A percentile compares a stretch with the other conserved stretches of the same genome.
These are phyloP conservation scores for Octodon degus DNA, from an alignment of 2,113 vertebrate species.

Conservation along the genomic window DNA sequence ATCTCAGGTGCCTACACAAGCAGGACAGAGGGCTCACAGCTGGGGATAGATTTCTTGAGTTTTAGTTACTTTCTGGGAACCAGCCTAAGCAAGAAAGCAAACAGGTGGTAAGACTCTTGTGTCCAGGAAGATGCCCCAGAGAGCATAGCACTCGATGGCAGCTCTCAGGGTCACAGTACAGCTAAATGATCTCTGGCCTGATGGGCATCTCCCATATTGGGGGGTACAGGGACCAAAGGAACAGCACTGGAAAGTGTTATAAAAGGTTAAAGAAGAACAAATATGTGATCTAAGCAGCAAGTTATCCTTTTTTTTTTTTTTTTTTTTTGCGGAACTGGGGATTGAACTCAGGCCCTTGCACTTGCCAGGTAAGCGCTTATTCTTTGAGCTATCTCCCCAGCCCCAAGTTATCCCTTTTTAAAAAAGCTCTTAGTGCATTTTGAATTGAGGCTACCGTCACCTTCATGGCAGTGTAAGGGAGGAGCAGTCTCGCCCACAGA, in stretches of 20 bases:
- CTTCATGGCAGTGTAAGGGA: not conserved
- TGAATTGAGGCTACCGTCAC: not conserved
- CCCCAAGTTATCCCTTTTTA: too few relatives aligned
- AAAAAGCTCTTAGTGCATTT: not conserved
- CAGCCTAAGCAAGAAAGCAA: not conserved
- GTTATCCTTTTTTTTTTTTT: too few relatives aligned
- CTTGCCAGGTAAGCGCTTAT: too few relatives aligned
- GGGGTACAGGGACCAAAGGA: not conserved
- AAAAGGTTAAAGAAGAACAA: not conserved
- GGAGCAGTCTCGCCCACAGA: not conserved
- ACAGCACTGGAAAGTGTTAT: not conserved
- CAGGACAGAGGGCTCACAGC: not conserved
- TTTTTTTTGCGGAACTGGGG: not conserved
- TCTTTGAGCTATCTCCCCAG: too few relatives aligned
- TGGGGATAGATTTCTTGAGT: not conserved
- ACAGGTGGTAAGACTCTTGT: not conserved
- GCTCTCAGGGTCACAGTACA: not conserved
- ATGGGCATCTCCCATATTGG: not conserved
- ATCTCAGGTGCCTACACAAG: not conserved
- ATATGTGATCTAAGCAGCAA: not conserved
- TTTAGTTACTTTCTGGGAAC: not conserved
- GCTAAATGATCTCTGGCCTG: not conserved
- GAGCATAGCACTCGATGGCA: not conserved
- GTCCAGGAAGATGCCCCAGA: not conserved
- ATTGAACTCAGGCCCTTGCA: too few relatives aligned